phyloP scores from a whole-genome alignment of 2,888 invertebrate species.

The Euphydryas editha region DNA sequence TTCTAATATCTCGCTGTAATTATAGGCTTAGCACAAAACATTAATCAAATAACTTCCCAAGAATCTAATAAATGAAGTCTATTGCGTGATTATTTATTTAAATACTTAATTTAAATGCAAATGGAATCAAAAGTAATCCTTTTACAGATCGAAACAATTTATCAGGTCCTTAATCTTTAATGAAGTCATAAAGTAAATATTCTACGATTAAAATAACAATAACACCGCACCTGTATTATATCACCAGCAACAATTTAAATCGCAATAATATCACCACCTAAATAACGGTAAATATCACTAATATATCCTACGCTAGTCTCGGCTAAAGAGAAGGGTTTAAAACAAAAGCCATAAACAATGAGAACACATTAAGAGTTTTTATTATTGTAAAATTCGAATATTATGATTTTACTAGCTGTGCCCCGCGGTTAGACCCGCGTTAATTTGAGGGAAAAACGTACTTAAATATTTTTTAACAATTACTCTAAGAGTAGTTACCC shows the following conservation, averaged over 20 bases:
- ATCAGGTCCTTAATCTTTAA: constrained; percentile 30
- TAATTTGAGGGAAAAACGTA: no score
- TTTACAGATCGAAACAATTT: constrained; percentile 29
- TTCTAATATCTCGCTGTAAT: constrained; percentile 5
- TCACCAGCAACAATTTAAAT: background rate
- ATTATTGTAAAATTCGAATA: no score
- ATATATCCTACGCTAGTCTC: background rate
- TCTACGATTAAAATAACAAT: constrained; percentile 11
- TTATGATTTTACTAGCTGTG: no score
- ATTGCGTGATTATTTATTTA: constrained; percentile 33
- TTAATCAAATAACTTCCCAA: constrained; percentile 35
- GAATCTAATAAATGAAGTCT: constrained; percentile 35
- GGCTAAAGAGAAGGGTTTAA: background rate
- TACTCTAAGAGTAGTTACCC: no score
- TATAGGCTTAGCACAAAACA: constrained; percentile 17
- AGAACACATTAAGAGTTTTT: no score
- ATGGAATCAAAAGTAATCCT: constrained; percentile 35
- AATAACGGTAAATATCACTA: background rate
- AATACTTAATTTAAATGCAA: constrained; percentile 35
- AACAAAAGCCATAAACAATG: background rate
- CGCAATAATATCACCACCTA: background rate
- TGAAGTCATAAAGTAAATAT: constrained; percentile 29
- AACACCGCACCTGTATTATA: constrained; percentile 9
- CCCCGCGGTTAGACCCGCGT: no score
- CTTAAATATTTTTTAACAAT: no score